Conservation (phyloP, 2,113 vertebrate species). For the Coryphaenoides rupestris region DNA sequence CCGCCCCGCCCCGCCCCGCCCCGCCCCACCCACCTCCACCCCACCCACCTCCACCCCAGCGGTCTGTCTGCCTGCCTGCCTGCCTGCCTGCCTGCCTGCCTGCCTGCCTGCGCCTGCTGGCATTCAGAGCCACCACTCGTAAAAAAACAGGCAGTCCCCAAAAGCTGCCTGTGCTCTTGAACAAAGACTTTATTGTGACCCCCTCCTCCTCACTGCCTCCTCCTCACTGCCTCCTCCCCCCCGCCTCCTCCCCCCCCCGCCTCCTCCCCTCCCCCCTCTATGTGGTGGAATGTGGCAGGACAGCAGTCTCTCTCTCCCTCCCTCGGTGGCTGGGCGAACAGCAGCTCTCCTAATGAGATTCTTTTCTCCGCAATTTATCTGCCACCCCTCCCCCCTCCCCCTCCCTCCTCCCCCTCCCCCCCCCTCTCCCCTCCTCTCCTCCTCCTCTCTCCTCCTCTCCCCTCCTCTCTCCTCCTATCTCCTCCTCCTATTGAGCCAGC, state of each 20-base stretch:
- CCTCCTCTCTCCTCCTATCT: too few relatives aligned
- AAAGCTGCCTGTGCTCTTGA: slow-evolving; percentile 69
- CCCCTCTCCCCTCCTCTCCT: too few relatives aligned
- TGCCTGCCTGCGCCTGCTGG: slow-evolving; percentile 30
- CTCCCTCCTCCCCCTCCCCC: slow-evolving; percentile 36
- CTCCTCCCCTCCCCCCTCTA: too few relatives aligned
- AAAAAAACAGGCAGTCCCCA: slow-evolving; percentile 55
- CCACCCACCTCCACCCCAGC: slow-evolving; percentile 42
- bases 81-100: slow-evolving; percentile 29
- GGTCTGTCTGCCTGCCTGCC: too few relatives aligned
- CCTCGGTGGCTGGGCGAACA: slow-evolving; percentile 62
- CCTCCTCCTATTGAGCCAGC: slow-evolving; percentile 67
- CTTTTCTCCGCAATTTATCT: slow-evolving; percentile 85
- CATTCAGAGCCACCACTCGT: slow-evolving; percentile 62
- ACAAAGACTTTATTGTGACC: slow-evolving; percentile 80
- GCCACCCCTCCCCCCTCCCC: slow-evolving; percentile 54
- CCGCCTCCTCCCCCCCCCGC: slow-evolving; percentile 28
- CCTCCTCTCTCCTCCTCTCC: too few relatives aligned
- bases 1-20: slow-evolving; percentile 17
- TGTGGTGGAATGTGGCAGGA: slow-evolving; percentile 69
- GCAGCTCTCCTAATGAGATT: slow-evolving; percentile 82
- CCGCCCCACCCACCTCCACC: not conserved
- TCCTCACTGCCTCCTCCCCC: slow-evolving; percentile 30
- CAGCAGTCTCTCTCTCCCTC: slow-evolving; percentile 66
- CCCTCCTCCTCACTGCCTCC: too few relatives aligned